Percentiles rank a stretch among this genome's conserved stretches.
Conservation (phyloP, 2,888 invertebrate species). For the Monoplex corrugatus region DNA sequence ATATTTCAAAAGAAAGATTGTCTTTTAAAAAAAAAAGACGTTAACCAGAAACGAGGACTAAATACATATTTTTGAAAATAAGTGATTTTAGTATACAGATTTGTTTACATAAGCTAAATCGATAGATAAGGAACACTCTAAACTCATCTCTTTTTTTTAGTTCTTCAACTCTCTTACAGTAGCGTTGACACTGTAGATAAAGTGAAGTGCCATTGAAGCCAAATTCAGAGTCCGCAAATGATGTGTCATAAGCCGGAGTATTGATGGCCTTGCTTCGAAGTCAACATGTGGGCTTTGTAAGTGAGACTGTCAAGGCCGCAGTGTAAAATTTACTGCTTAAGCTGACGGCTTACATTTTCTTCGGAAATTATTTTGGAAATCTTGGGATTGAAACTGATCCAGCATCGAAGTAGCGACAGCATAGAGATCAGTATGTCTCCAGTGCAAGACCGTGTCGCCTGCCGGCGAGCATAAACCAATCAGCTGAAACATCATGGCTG, state of each 20-base stretch:
- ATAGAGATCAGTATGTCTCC: background rate
- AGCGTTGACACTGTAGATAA: too few species aligned
- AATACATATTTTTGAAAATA: background rate
- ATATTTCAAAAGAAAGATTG: background rate
- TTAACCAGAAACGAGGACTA: background rate
- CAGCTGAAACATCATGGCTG: conserved; percentile 32
- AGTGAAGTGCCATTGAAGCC: too few species aligned
- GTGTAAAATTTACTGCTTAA: too few species aligned
- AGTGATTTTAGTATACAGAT: too few species aligned
- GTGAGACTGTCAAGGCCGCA: too few species aligned
- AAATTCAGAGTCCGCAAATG: background rate
- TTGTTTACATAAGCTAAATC: too few species aligned
- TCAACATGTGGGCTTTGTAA: background rate
- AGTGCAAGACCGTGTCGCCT: too few species aligned
- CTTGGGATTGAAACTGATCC: background rate
- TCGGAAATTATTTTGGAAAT: background rate
- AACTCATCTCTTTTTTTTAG: too few species aligned
- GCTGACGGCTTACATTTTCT: background rate
- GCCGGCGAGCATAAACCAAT: conserved; percentile 26
- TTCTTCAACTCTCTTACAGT: too few species aligned
- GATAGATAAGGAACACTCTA: too few species aligned
- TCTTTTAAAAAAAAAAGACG: background rate
- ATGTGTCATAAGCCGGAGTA: background rate
- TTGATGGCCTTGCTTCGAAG: background rate
- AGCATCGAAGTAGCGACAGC: background rate